Evolutionary conservation across 2,797 vertebrate genomes (phyloP).

Genomic region (Falco rusticolus): DNA sequence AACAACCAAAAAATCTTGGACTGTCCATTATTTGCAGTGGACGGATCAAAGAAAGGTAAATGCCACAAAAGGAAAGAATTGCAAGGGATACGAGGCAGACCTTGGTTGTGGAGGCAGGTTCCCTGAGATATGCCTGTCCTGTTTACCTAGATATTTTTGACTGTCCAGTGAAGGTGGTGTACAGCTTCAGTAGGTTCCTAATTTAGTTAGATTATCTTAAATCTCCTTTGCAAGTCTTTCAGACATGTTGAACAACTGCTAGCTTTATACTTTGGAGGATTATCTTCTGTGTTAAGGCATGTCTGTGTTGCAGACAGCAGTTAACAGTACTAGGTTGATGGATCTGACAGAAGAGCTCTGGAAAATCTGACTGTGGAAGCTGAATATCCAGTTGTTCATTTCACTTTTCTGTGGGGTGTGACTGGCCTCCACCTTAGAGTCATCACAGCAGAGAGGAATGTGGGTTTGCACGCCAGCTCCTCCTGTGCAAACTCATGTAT

Average conservation of each 20-base stretch:
- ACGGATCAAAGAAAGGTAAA: background rate
- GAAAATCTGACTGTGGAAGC: background rate
- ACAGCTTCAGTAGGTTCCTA: background rate
- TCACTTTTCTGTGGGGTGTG: background rate
- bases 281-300: background rate
- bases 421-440: background rate
- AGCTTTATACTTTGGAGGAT: background rate
- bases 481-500: background rate
- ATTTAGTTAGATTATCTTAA: conserved; percentile 30
- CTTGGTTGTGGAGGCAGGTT: background rate
- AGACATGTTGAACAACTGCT: conserved; percentile 7
- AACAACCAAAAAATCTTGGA: background rate
- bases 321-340: background rate
- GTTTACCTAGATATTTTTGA: background rate
- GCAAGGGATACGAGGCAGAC: rapidly evolving
- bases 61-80: background rate
- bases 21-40: background rate
- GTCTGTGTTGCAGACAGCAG: background rate
- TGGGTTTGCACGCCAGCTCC: background rate
- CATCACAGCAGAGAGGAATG: background rate
- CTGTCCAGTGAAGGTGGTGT: background rate
- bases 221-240: conserved; percentile 10
- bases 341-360: background rate
- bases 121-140: background rate
- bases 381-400: background rate